phyloP scores from a whole-genome alignment of 2,888 invertebrate genomes.

The Drosophila imparisetae region DNA sequence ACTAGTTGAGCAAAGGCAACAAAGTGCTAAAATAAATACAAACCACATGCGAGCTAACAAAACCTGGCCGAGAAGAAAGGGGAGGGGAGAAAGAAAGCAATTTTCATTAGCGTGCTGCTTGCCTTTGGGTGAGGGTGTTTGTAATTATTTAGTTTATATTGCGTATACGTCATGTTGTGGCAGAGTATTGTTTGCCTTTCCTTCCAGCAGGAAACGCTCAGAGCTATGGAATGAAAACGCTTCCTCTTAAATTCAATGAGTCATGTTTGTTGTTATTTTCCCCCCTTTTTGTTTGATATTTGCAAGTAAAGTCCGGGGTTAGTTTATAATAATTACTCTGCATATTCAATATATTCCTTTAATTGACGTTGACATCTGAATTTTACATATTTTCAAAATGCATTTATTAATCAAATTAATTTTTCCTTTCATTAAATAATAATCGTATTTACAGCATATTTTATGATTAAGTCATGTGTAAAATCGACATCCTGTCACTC shows the following conservation, averaged over 20 bases:
- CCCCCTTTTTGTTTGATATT: neutral
- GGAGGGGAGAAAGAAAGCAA: slow-evolving; percentile 49
- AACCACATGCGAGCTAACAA: slow-evolving; percentile 6
- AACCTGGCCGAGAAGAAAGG: neutral
- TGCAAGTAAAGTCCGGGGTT: neutral
- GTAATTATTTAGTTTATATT: slow-evolving; percentile 68
- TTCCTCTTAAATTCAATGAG: slow-evolving; percentile 26
- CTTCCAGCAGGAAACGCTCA: slow-evolving; percentile 2
- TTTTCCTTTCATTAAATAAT: neutral
- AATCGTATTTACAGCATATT: neutral
- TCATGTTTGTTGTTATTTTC: slow-evolving; percentile 24
- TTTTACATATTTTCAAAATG: neutral
- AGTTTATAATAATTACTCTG: neutral
- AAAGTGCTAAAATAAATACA: slow-evolving; percentile 29
- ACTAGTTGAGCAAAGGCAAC: slow-evolving; percentile 49
- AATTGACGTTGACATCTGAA: neutral
- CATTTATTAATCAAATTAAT: neutral
- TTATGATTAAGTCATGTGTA: neutral
- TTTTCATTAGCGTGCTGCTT: slow-evolving; percentile 67
- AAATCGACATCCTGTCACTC: neutral
- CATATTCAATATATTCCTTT: neutral
- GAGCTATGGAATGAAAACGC: slow-evolving; percentile 20
- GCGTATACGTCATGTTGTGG: slow-evolving; percentile 66
- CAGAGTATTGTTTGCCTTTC: slow-evolving; percentile 30
- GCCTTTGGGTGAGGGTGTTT: slow-evolving; percentile 34